phyloP scores from a whole-genome alignment of 2,113 vertebrate genomes.

The Lipophrys pholis region DNA sequence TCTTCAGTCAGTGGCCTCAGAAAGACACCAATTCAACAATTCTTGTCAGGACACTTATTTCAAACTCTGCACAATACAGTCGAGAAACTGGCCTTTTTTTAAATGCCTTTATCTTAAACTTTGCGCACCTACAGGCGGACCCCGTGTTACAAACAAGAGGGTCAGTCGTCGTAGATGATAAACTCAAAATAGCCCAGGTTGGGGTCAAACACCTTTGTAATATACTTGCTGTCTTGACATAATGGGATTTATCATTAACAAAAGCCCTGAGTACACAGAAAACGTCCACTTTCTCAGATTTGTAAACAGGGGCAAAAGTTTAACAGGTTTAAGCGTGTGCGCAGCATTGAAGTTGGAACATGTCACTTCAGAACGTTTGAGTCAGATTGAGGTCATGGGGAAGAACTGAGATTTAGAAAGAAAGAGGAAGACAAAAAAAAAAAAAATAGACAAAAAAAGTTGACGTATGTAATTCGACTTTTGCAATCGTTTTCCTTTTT shows the following conservation, averaged over 20 bases:
- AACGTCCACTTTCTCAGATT: constrained; percentile 28
- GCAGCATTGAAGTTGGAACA: constrained; percentile 41
- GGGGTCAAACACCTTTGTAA: constrained; percentile 63
- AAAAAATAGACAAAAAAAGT: background rate
- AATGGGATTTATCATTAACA: constrained; percentile 80
- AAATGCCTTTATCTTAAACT: background rate
- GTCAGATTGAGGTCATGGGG: constrained; percentile 28
- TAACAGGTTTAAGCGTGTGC: constrained; percentile 36
- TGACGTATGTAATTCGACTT: constrained; percentile 46
- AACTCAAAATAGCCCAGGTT: constrained; percentile 54
- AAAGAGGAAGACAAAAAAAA: constrained; percentile 42
- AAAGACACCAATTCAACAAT: too few species aligned
- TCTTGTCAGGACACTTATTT: too few species aligned
- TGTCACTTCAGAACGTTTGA: constrained; percentile 34
- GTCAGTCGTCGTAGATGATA: constrained; percentile 66
- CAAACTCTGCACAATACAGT: background rate
- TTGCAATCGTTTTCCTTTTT: constrained; percentile 29
- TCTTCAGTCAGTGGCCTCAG: too few species aligned
- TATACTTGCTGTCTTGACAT: constrained; percentile 57
- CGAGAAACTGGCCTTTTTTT: background rate
- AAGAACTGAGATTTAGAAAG: constrained; percentile 18
- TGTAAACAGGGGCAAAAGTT: constrained; percentile 55
- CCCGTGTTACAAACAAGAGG: constrained; percentile 18
- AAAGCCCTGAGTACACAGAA: constrained; percentile 24
- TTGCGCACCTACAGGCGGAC: constrained; percentile 1